Evolutionary conservation across 2,888 invertebrate species (phyloP).

Genomic region (Sinodicranocentrus sp.): DNA sequence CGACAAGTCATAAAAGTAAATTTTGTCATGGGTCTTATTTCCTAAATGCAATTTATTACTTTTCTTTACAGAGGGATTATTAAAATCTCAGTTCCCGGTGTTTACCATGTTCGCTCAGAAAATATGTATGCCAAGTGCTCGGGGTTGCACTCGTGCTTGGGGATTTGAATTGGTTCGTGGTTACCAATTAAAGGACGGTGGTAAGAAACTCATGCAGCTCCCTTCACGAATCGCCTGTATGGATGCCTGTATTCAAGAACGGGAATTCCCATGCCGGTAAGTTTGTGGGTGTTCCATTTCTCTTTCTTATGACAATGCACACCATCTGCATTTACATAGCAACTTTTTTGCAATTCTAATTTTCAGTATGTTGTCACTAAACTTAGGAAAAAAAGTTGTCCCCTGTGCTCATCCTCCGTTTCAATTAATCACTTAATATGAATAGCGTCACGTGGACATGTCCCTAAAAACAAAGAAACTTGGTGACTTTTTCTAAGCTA

Average conservation of each 20-base stretch:
- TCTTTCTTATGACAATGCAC: constrained; percentile 34
- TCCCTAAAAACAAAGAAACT: background rate
- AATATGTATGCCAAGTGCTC: constrained; percentile 77
- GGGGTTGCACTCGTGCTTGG: constrained; percentile 78
- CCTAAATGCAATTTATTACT: constrained; percentile 28
- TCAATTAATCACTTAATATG: background rate
- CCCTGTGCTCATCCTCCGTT: constrained; percentile 11
- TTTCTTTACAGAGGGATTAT: constrained; percentile 77
- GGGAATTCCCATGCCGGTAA: constrained; percentile 79
- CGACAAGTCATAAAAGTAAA: constrained; percentile 43
- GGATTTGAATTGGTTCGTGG: constrained; percentile 78
- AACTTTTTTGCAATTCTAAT: background rate
- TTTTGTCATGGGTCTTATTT: constrained; percentile 20
- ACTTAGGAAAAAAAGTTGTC: background rate
- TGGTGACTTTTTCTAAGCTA: background rate
- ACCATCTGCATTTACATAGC: background rate
- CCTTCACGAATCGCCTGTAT: constrained; percentile 78
- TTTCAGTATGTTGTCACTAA: background rate
- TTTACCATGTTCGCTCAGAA: constrained; percentile 78
- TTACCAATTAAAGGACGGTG: constrained; percentile 77
- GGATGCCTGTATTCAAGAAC: constrained; percentile 78
- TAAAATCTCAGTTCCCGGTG: constrained; percentile 78
- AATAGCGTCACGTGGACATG: background rate
- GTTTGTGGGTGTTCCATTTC: constrained; percentile 61
- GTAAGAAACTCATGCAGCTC: constrained; percentile 76